Conservation (phyloP, 2,888 invertebrate species). For the Ophion obscuratus region DNA sequence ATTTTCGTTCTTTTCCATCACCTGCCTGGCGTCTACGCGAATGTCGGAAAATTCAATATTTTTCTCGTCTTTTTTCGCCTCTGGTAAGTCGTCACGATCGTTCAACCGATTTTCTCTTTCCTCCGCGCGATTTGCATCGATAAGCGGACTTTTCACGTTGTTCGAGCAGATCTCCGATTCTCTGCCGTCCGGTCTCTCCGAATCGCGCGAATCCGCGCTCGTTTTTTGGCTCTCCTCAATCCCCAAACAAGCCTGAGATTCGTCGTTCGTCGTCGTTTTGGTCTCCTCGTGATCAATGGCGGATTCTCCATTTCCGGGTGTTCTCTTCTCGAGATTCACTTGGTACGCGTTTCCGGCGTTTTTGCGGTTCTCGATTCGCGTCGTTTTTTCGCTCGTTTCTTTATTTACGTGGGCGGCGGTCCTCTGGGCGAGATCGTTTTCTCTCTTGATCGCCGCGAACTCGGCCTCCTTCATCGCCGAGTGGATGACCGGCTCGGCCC, state of each 20-base stretch:
- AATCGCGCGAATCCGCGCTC: slow-evolving; percentile 14
- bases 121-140: slow-evolving; percentile 32
- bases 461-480: slow-evolving; percentile 83
- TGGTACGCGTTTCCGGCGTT: neutral
- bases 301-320: slow-evolving; percentile 50
- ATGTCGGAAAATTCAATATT: slow-evolving; percentile 22
- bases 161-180: slow-evolving; percentile 43
- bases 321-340: slow-evolving; percentile 40
- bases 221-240: slow-evolving; percentile 3
- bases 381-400: slow-evolving; percentile 38
- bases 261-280: neutral
- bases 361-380: slow-evolving; percentile 53
- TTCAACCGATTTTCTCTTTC: neutral
- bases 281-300: slow-evolving; percentile 14
- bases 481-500: slow-evolving; percentile 86
- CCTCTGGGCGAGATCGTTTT: slow-evolving; percentile 70
- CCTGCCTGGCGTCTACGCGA: slow-evolving; percentile 12
- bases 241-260: neutral
- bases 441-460: slow-evolving; percentile 74
- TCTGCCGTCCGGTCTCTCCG: slow-evolving; percentile 42
- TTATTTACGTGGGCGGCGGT: slow-evolving; percentile 19
- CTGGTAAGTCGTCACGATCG: neutral
- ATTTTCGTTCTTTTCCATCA: neutral
- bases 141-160: slow-evolving; percentile 50
- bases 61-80: slow-evolving; percentile 28